Evolutionary conservation across 92 coral and sea anemone species (phyloP).

Genomic region (Porites lobata): DNA sequence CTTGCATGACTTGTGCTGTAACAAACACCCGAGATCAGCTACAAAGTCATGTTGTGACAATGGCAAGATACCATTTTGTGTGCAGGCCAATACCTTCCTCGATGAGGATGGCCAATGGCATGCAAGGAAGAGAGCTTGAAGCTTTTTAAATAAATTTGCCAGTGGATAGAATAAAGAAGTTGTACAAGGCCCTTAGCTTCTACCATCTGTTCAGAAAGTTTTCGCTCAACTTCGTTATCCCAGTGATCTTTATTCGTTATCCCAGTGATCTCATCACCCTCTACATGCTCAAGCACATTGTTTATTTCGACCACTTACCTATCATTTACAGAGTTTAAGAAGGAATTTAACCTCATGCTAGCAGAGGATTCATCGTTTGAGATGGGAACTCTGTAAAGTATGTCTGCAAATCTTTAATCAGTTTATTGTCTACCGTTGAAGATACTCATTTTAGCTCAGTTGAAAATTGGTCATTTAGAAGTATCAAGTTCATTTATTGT

Average conservation of each 20-base stretch:
- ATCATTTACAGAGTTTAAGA: conserved; percentile 68
- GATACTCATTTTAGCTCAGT: too few species aligned
- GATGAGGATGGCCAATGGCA: conserved; percentile 64
- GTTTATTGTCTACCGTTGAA: too few species aligned
- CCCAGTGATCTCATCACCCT: conserved; percentile 48
- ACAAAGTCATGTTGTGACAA: conserved; percentile 53
- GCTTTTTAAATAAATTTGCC: conserved; percentile 40
- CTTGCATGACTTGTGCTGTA: conserved; percentile 45
- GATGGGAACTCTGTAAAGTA: conserved; percentile 35
- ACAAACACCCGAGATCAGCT: conserved; percentile 52
- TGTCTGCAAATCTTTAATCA: too few species aligned
- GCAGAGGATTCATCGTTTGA: conserved; percentile 56
- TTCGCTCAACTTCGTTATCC: conserved; percentile 49
- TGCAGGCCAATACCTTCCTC: conserved; percentile 58
- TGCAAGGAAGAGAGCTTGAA: conserved; percentile 38
- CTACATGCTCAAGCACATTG: conserved; percentile 70
- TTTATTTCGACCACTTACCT: conserved; percentile 58
- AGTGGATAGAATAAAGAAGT: conserved; percentile 53
- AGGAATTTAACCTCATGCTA: conserved; percentile 50
- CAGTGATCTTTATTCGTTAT: conserved; percentile 62
- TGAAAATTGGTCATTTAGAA: too few species aligned
- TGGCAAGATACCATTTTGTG: conserved; percentile 69
- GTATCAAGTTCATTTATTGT: too few species aligned
- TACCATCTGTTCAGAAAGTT: conserved; percentile 51
- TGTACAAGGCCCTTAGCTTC: conserved; percentile 34